A percentile compares a stretch with the other conserved stretches of the same genome.
Evolutionary conservation across 2,888 invertebrate genomes (phyloP).

Genomic region (Polia nebulosa): DNA sequence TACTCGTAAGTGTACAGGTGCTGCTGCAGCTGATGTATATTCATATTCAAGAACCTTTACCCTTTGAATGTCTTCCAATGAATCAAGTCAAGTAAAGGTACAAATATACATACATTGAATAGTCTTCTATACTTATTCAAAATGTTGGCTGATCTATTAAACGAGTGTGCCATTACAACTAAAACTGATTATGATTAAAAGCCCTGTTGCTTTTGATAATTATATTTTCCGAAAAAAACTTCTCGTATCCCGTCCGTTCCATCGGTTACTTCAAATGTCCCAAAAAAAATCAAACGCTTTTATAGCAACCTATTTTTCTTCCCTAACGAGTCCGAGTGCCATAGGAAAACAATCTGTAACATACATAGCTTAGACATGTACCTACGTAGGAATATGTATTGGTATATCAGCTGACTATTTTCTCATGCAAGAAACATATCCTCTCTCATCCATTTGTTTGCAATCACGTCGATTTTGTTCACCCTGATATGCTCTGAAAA

Average conservation of each 20-base stretch:
- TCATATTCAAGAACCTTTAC: no score
- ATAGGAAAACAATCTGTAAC: slow-evolving; percentile 24
- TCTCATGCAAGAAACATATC: slow-evolving; percentile 37
- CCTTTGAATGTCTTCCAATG: no score
- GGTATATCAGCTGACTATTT: slow-evolving; percentile 23
- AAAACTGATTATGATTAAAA: background rate
- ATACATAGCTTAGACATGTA: slow-evolving; percentile 4
- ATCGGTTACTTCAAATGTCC: slow-evolving; percentile 8
- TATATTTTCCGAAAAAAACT: background rate
- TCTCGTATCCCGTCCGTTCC: no score
- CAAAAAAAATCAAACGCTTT: slow-evolving; percentile 2
- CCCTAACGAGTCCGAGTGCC: slow-evolving; percentile 5
- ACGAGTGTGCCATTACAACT: background rate
- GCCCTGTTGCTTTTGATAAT: background rate
- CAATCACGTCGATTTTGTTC: background rate
- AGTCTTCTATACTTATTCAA: no score
- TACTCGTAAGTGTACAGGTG: background rate
- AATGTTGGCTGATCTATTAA: background rate
- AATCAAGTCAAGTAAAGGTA: no score
- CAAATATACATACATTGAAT: no score
- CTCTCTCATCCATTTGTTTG: background rate
- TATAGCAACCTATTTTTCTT: slow-evolving; percentile 35
- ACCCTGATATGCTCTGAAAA: no score
- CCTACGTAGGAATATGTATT: background rate
- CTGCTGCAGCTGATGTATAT: no score